Base-by-base conservation (phyloP, 2,888 invertebrate genomes). In the Autographa pulchrina region DNA sequence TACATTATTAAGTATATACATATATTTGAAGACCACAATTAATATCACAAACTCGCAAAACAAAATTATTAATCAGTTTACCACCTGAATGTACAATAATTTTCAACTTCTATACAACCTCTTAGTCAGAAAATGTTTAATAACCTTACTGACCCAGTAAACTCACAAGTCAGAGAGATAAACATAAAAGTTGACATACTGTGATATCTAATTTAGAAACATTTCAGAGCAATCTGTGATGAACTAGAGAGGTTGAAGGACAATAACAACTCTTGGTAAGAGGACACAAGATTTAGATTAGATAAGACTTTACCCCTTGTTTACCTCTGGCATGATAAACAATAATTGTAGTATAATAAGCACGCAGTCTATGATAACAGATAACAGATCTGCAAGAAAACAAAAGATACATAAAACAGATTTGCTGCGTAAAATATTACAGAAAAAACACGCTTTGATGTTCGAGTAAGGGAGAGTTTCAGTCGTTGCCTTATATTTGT, bases 141-240 rank as follows among this genome's bases (percentile, higher is more conserved):
- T 77, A 74, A 75, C 78, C 68, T 73, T 73, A 73, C 70, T 75
- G 74, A 76, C 82, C 80, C 67, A 78, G 73, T 70, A 67, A 75
- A 74, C 74, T 75, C 69, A 65, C 31, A 69, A 76, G 62, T 63
- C 62, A n/a, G 25, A 63, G n/a, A 64, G 78, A 80, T 78, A 80
- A 77, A 62, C 60, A 43, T 67, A 77, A 74, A 48, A 72, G 78
- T 78, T 83, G 83, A 78, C 78, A 78, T 68, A 82, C 73, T 77
- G 74, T 60, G 84, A 80, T 83, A 83, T 77, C 60, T 71, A 72
- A 80, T 77, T 80, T 78, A 74, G 75, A 73, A 70, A 62, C 66
- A 71, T 81, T 78, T 73, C 75, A 65, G 61, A 71, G 68, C 65
- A 69, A 83, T 84, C 82, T 74, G 61, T 65, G 82, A 84, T 84